A percentile compares a stretch with the other conserved stretches of the same genome.
Conservation (phyloP, 30 jellyfish, hydroid and myxozoan genomes). For the Clytia hemisphaerica region DNA sequence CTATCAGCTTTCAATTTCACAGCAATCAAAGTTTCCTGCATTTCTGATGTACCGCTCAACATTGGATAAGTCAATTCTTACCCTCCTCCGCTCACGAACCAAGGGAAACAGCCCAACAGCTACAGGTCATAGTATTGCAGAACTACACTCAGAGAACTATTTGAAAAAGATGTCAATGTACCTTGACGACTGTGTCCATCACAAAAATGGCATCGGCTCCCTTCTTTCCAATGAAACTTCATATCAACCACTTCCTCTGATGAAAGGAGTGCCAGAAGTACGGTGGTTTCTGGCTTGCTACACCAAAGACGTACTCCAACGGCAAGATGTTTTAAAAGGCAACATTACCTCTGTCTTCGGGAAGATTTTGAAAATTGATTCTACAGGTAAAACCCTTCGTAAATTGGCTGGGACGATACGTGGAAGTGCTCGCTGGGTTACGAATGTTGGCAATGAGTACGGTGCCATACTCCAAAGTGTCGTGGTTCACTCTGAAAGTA, state of each 20-base stretch:
- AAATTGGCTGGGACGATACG: slow-evolving; percentile 53
- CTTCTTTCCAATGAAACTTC: background rate
- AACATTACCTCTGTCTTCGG: slow-evolving; percentile 39
- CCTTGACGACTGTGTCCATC: slow-evolving; percentile 19
- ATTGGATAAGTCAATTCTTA: slow-evolving; percentile 19
- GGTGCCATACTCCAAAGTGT: slow-evolving; percentile 37
- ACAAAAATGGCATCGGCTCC: background rate
- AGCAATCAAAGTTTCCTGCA: slow-evolving; percentile 3
- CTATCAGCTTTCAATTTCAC: slow-evolving; percentile 24
- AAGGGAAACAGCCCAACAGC: slow-evolving; percentile 37
- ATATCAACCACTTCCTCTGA: background rate
- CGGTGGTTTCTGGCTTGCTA: slow-evolving; percentile 31
- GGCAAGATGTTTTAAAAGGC: slow-evolving; percentile 25
- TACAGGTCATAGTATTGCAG: slow-evolving; percentile 7
- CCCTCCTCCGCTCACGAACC: slow-evolving; percentile 27
- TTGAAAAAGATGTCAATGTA: slow-evolving; percentile 9
- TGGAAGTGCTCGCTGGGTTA: slow-evolving; percentile 24
- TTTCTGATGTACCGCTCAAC: slow-evolving; percentile 33
- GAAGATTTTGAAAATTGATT: slow-evolving; percentile 33
- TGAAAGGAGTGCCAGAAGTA: slow-evolving; percentile 12
- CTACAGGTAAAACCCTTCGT: slow-evolving; percentile 37
- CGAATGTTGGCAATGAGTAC: slow-evolving; percentile 61
- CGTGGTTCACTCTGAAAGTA: slow-evolving; percentile 7
- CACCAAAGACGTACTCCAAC: slow-evolving; percentile 29
- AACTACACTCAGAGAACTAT: slow-evolving; percentile 22